Conservation (phyloP, 2,888 invertebrate species). For the Embidobia sp. region DNA sequence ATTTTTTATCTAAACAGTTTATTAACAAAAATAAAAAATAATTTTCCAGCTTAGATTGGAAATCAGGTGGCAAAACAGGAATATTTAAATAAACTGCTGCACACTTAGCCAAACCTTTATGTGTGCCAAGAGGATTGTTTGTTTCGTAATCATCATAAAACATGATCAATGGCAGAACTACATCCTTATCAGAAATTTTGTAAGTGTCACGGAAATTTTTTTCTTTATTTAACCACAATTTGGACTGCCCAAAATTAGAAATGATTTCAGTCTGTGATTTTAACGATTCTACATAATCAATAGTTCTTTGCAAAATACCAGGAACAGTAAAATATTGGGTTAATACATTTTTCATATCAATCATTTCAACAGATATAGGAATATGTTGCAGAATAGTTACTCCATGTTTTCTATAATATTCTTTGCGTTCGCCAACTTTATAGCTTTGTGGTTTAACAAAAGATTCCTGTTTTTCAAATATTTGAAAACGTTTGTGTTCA, state of each 20-base stretch:
- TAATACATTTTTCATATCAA: slow-evolving; percentile 1
- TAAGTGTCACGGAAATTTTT: neutral
- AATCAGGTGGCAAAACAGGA: too few relatives aligned
- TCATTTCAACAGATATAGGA: neutral
- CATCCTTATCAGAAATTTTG: neutral
- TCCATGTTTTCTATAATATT: neutral
- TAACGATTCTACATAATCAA: slow-evolving; percentile 15
- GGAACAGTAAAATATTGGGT: slow-evolving; percentile 24
- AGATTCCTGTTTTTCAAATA: neutral
- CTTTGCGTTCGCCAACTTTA: neutral
- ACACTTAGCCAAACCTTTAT: too few relatives aligned
- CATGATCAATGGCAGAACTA: slow-evolving; percentile 48
- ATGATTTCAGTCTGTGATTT: neutral
- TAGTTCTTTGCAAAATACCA: neutral
- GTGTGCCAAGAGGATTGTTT: too few relatives aligned
- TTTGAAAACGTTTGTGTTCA: slow-evolving; percentile 1
- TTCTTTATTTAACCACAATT: slow-evolving; percentile 21
- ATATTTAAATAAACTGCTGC: too few relatives aligned
- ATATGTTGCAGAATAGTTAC: neutral
- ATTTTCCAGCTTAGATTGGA: too few relatives aligned
- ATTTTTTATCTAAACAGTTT: too few relatives aligned
- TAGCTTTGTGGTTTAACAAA: neutral
- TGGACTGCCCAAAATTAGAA: slow-evolving; percentile 7
- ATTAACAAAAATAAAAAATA: too few relatives aligned
- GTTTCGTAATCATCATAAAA: slow-evolving; percentile 62